Evolutionary conservation across 2,113 vertebrate genomes (phyloP), one percentile per base, ranked within the genome.

Genomic region (Rhinoderma darwinii): DNA sequence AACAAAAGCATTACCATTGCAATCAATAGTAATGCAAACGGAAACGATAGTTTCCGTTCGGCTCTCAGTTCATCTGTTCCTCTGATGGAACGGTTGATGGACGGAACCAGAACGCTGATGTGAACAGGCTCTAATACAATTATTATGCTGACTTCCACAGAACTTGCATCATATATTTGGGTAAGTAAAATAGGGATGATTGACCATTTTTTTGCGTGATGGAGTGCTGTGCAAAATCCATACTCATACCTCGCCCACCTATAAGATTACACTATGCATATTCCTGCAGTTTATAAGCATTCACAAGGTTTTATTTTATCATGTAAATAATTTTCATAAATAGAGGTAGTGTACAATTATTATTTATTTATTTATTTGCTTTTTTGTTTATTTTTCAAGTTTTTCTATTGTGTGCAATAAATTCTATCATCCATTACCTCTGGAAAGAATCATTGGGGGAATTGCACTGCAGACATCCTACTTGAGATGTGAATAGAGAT

Each of bases 401-500:
- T 15, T 80, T 86, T 44, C 32, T 25, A 70, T 80, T 56, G 76
- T 68, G 66, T 80, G 30, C 17, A 51, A 72, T 37, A 70, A 80
- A 72, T 70, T 35, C 70, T 86, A 72, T 80, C 37, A 74, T 61
- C 74, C 47, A 56, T 72, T 54, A 84, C 83, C 35, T 84, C 35
- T 56, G 37, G 37, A 61, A 70, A 73, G 63, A 86, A 80, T 50
- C 32, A 39, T 70, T 85, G 39, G 37, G 44, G 73, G 82, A 81
- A 82, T 74, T 81, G 66, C 37, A 73, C 50, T 89, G 59, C 84
- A 72, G 87, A 56, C 43, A 88, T 59, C 59, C 59, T 66, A 63
- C 86, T 86, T 85, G 11, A 83, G 88, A 88, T 89, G 12, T 86
- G 88, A 92, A 90, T 86, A 87, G 90, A 89, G 91, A 91, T 89